Evolutionary conservation across 2,888 invertebrate genomes (phyloP).

Genomic region (Ichneumoninae sp.): DNA sequence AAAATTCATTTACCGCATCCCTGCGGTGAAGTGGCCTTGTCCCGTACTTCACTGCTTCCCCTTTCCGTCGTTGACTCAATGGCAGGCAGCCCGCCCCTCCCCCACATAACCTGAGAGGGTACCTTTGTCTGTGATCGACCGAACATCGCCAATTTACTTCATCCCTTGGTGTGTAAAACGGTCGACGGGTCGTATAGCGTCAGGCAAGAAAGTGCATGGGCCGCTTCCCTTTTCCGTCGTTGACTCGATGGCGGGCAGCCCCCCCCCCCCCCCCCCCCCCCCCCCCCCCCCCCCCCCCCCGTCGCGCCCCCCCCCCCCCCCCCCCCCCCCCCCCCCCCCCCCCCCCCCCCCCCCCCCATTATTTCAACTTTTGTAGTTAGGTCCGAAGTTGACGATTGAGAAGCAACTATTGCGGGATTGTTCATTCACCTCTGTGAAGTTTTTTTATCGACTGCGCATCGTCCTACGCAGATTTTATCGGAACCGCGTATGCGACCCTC

Average conservation of each 20-base stretch:
- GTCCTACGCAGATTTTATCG: neutral
- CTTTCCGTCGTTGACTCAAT: conserved; percentile 17
- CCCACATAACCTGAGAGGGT: neutral
- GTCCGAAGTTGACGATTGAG: neutral
- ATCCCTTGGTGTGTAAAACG: neutral
- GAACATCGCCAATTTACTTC: neutral
- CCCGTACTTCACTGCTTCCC: conserved; percentile 5
- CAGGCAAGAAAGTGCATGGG: too few species aligned
- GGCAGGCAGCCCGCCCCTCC: neutral
- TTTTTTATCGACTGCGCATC: neutral
- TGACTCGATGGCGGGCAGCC: too few species aligned
- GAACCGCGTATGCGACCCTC: neutral
- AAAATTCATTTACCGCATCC: conserved; percentile 51
- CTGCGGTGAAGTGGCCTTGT: conserved; percentile 10
- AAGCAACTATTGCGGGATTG: neutral
- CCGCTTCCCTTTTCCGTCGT: too few species aligned
- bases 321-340: too few species aligned
- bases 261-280: too few species aligned
- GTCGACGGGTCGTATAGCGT: too few species aligned
- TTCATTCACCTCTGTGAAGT: conserved; percentile 13
- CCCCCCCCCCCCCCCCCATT: too few species aligned
- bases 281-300: too few species aligned
- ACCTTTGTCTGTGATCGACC: neutral
- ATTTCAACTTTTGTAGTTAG: neutral
- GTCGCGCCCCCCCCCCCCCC: too few species aligned